These are phyloP conservation scores for Drepana arcuata DNA, from an alignment of 1,140 invertebrate genomes.

Conservation along the genomic window DNA sequence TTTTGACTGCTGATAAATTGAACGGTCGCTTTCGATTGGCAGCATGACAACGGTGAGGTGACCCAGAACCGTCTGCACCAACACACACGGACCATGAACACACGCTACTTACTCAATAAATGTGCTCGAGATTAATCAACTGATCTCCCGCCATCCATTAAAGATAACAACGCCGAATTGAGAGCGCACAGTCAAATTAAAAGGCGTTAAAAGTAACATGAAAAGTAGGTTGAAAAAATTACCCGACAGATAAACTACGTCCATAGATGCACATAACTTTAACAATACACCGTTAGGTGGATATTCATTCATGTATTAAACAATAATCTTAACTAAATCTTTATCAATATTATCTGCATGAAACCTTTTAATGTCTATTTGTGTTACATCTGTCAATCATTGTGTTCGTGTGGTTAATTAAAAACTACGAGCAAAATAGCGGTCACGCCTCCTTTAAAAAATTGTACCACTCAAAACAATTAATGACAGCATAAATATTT, in stretches of 20 bases:
- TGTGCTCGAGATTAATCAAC: constrained; percentile 22
- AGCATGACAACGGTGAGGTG: constrained; percentile 19
- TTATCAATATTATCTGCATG: constrained; percentile 31
- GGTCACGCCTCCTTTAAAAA: constrained; percentile 16
- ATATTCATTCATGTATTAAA: constrained; percentile 30
- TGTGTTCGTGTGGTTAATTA: constrained; percentile 17
- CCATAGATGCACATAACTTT: constrained; percentile 15
- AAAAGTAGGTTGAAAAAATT: constrained; percentile 28
- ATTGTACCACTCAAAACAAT: constrained; percentile 21
- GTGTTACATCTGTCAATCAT: constrained; percentile 25
- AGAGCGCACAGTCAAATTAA: constrained; percentile 20
- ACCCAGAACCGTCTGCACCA: constrained; percentile 19
- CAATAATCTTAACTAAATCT: constrained; percentile 24
- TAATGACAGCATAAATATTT: constrained; percentile 13
- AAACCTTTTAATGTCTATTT: constrained; percentile 20
- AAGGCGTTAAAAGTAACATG: constrained; percentile 22
- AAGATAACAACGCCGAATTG: constrained; percentile 20
- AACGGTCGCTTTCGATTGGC: constrained; percentile 25
- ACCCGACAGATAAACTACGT: constrained; percentile 22
- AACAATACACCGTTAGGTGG: constrained; percentile 28
- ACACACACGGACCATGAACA: constrained; percentile 7
- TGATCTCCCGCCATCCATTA: constrained; percentile 14
- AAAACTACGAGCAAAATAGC: constrained; percentile 12
- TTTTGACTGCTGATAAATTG: constrained; percentile 31
- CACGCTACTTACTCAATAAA: constrained; percentile 8